Conservation (phyloP, 2,797 vertebrate genomes). For the Danio tinwini region DNA sequence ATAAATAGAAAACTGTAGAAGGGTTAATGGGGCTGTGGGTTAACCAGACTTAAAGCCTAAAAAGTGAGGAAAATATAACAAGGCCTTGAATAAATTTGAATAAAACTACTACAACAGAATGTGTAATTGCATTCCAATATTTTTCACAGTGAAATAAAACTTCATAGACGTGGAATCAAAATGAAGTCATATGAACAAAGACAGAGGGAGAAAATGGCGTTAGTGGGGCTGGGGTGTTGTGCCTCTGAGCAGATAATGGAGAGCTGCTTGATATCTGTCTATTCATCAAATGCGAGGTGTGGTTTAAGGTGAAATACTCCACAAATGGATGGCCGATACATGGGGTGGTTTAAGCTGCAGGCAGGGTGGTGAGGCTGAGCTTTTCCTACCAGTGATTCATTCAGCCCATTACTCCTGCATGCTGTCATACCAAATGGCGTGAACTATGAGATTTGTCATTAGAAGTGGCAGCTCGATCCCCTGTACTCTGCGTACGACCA, state of each 20-base stretch:
- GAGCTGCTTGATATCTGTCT: conserved; percentile 34
- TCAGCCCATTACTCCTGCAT: conserved; percentile 77
- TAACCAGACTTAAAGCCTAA: background rate
- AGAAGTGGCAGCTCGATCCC: conserved; percentile 77
- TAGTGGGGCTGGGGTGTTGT: background rate
- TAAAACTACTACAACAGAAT: conserved; percentile 15
- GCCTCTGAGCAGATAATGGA: conserved; percentile 37
- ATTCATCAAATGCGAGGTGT: conserved; percentile 56
- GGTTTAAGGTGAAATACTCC: conserved; percentile 57
- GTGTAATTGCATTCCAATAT: background rate
- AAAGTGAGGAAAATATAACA: background rate
- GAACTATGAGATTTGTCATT: conserved; percentile 80
- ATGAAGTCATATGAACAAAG: conserved; percentile 9
- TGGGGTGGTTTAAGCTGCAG: conserved; percentile 21
- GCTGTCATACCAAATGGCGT: conserved; percentile 76
- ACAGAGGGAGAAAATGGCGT: background rate
- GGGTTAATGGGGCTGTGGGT: conserved; percentile 7
- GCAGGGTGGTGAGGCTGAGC: conserved; percentile 1
- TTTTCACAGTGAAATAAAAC: conserved; percentile 11
- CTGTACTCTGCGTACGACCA: conserved; percentile 55
- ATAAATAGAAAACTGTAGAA: background rate
- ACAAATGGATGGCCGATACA: conserved; percentile 54
- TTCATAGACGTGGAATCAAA: background rate
- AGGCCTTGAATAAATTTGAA: background rate
- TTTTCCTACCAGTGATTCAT: conserved; percentile 72